phyloP scores from a whole-genome alignment of 2,113 vertebrate species.

The Sceloporus undulatus region DNA sequence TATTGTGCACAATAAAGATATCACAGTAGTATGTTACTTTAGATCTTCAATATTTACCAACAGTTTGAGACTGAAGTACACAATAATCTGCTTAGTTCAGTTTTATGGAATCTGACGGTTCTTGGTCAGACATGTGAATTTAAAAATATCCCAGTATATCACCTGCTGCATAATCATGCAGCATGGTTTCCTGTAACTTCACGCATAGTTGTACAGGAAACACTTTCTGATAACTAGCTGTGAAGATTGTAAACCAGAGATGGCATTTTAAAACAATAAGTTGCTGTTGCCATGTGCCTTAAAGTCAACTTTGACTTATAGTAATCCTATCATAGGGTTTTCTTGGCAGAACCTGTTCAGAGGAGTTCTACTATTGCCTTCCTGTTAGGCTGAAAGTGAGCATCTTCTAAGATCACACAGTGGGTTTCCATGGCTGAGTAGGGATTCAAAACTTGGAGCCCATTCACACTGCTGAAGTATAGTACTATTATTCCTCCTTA shows the following conservation, averaged over 20 bases:
- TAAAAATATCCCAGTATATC: constrained; percentile 44
- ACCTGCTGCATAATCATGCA: constrained; percentile 50
- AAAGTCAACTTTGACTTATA: background rate
- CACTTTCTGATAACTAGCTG: constrained; percentile 55
- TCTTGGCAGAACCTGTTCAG: no score
- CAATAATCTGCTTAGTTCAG: constrained; percentile 55
- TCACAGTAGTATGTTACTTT: background rate
- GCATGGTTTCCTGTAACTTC: constrained; percentile 75
- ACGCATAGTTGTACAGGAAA: constrained; percentile 71
- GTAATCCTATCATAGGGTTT: no score
- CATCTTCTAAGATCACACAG: no score
- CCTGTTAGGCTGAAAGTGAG: no score
- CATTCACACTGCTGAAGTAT: background rate
- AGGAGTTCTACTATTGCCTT: no score
- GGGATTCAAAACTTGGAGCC: background rate
- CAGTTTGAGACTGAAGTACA: constrained; percentile 56
- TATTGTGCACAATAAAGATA: background rate
- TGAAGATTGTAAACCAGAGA: constrained; percentile 45
- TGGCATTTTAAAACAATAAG: background rate
- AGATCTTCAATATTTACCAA: constrained; percentile 49
- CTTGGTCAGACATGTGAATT: constrained; percentile 62
- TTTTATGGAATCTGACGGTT: constrained; percentile 74
- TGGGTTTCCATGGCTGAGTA: no score
- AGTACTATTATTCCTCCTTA: no score
- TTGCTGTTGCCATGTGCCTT: no score